A percentile compares a stretch with the other conserved stretches of the same genome.
Evolutionary conservation across 2,888 invertebrate genomes (phyloP).

Genomic region (Muscina levida): DNA sequence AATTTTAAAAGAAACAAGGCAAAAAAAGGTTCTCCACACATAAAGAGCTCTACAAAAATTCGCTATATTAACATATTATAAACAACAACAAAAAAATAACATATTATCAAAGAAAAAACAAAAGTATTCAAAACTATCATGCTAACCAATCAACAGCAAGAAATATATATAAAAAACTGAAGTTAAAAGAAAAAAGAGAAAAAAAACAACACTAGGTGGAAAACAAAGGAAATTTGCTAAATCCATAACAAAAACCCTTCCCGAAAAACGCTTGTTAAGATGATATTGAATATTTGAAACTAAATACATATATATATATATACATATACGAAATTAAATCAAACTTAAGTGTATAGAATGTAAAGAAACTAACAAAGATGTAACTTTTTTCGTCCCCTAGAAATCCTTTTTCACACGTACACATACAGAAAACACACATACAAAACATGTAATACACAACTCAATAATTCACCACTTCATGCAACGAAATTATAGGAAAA

Average conservation of each 20-base stretch:
- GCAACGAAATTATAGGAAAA: conserved; percentile 49
- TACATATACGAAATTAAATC: conserved; percentile 1
- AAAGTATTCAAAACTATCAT: conserved; percentile 31
- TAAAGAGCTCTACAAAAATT: not conserved
- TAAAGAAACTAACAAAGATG: conserved; percentile 30
- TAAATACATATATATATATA: conserved; percentile 3
- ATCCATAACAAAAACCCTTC: not conserved
- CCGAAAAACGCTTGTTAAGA: conserved; percentile 17
- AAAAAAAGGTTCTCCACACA: conserved; percentile 37
- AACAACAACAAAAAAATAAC: conserved; percentile 38
- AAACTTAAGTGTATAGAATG: conserved; percentile 29
- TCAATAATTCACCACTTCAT: conserved; percentile 59
- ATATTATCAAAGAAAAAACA: conserved; percentile 32
- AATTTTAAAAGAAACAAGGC: conserved; percentile 52
- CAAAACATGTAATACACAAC: conserved; percentile 5
- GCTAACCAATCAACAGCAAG: not conserved
- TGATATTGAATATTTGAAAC: not conserved
- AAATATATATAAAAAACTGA: conserved; percentile 7
- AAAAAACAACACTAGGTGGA: conserved; percentile 4
- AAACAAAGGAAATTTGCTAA: conserved; percentile 10
- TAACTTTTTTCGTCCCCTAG: conserved; percentile 17
- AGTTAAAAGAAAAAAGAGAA: not conserved
- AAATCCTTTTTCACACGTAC: conserved; percentile 16
- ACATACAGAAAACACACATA: conserved; percentile 18
- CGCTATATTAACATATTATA: conserved; percentile 22